A percentile compares a stretch with the other conserved stretches of the same genome.
phyloP scores from a whole-genome alignment of 2,113 vertebrate species.

The Tetraodon nigroviridis region DNA sequence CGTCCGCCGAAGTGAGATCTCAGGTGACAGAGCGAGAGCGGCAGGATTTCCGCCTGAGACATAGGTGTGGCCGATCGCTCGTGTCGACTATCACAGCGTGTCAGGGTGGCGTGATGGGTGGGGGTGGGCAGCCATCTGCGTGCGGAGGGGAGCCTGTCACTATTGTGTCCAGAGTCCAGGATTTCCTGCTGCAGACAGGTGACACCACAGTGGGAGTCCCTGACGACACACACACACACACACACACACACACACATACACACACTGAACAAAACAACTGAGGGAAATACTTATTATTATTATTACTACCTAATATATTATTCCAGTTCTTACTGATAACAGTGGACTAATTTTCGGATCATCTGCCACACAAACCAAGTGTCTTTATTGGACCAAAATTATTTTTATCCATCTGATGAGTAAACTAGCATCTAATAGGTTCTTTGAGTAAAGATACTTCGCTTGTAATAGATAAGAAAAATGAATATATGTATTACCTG shows the following conservation, averaged over 20 bases:
- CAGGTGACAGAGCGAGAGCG: neutral
- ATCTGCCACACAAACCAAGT: no score
- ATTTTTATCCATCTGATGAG: no score
- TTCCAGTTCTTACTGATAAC: no score
- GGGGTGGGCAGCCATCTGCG: conserved; percentile 81
- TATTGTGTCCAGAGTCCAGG: conserved; percentile 79
- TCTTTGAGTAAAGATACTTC: no score
- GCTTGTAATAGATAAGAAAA: no score
- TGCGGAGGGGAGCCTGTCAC: conserved; percentile 90
- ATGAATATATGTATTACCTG: neutral
- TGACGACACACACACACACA: conserved; percentile 39
- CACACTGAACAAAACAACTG: neutral
- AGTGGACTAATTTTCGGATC: no score
- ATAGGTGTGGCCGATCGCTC: conserved; percentile 38
- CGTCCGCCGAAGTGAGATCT: neutral
- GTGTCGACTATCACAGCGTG: conserved; percentile 61
- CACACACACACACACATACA: conserved; percentile 17
- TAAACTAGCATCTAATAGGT: no score
- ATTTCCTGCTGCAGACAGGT: conserved; percentile 87
- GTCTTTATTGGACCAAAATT: no score
- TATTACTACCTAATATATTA: no score
- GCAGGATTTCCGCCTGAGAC: neutral
- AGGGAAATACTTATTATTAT: no score
- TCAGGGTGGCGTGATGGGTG: conserved; percentile 76
- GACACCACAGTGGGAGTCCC: conserved; percentile 84